Base-by-base conservation (phyloP, 1,140 invertebrate genomes). In the Amphibalanus amphitrite region DNA sequence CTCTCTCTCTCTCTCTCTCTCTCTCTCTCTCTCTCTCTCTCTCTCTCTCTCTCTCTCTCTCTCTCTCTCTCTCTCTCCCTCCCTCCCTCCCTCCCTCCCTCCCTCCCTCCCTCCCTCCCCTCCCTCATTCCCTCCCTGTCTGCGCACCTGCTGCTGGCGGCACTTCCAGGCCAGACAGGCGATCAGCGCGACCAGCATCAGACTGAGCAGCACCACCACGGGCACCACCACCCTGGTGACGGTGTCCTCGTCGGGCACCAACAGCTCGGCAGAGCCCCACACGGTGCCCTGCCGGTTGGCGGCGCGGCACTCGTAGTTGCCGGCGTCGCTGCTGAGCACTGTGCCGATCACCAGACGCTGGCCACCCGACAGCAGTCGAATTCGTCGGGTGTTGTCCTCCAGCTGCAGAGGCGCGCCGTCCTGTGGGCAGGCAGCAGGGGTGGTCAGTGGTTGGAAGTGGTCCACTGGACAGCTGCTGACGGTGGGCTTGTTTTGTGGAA, bases 211-310 rank as follows among this genome's bases (percentile, higher is more conserved):
- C 29, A 33, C 67, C 26, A 29, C 38, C 28, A 69, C 30, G 26
- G 59, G 29, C 13, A 13, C 47, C 13, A 59, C 47, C 47, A 59
- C 47, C 10, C 20, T 8, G 10, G 20, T 59, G 26, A 67, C 29
- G 26, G 38, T 28, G 67, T 28, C 38, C 28, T 71, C 67, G 13
- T 26, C 38, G 38, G 67, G 38, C 38, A 67, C 69, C 30, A 38
- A n/a, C 96, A 95, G 78, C 83, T 90, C 74, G 87, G 89, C 76
- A 91, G 92, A 82, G 96, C 96, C 79, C n/a, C 0, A 25, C 65
- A 67, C 23, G 3, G 59, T 17, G 29, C 70, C 70, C 13, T 25
- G 13, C 17, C 67, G 15, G 33, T 65, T 67, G 13, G 0, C 28
- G 13, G 65, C 65, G 4, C 65, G n/a, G 28, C 65, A 67, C 28